Base-by-base conservation (phyloP, 2,888 invertebrate species). In the Drosophila prostipennis region DNA sequence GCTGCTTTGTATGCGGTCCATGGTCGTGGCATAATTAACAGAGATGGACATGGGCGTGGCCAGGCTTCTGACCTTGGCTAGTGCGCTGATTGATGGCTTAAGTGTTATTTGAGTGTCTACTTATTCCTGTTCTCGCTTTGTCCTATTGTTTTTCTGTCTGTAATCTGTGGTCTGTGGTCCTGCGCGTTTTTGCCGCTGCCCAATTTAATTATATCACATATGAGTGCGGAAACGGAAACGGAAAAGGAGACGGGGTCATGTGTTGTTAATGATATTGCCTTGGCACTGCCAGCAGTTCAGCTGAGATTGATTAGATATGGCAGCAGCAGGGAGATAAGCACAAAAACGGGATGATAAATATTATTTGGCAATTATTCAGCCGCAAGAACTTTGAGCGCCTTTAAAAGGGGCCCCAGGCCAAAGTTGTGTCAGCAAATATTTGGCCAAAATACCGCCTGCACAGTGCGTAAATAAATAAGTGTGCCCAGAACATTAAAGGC, bases 31-130 rank as follows among this genome's bases (percentile, higher is more conserved):
- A 74, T 82, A 81, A 81, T 81, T 81, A 81, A 86, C 78, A 59
- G 51, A 54, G 42, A 16, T 37, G 42, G 56, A 46, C 70, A 23
- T 53, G 54, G 53, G 40, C 67, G 48, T 56, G 23, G 43, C 40
- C 32, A 34, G 23, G 26, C 32, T 45, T 26, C n/a, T 72, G 84
- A 83, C 82, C 81, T 82, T 82, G 87, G 60, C 72, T 58, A 65
- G 53, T 69, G 84, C 51, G 70, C 74, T 86, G 82, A 82, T 82
- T 82, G 82, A 82, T 82, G 81, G 84, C 78, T 70, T 78, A 83
- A 83, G 72, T 74, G 80, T 74, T 86, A 71, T 80, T 82, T 78
- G 87, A 78, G 74, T 84, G 73, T 77, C 69, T 79, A 56, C 85
- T 79, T 76, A 65, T 76, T 40, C 54, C 57, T 59, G 37, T 54